Conservation (phyloP, 2,888 invertebrate genomes). For the Chaitophorus viminalis region DNA sequence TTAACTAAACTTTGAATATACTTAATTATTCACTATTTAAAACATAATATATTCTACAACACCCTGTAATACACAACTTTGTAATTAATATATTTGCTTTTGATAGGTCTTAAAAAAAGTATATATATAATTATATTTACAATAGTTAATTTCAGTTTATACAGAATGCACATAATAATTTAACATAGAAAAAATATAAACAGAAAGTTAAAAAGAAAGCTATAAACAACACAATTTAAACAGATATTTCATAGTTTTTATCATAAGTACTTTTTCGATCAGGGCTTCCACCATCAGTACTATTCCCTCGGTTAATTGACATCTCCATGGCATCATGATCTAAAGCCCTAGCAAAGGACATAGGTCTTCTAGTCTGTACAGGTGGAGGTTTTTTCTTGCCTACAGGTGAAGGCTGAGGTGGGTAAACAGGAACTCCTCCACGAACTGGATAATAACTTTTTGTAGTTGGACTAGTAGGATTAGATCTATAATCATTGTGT, state of each 20-base stretch:
- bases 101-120: slow-evolving; percentile 35
- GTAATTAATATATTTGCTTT: slow-evolving; percentile 43
- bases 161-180: slow-evolving; percentile 39
- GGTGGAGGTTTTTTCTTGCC: slow-evolving; percentile 62
- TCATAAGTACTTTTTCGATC: slow-evolving; percentile 92
- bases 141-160: slow-evolving; percentile 48
- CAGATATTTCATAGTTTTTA: slow-evolving; percentile 95
- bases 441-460: slow-evolving; percentile 70
- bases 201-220: slow-evolving; percentile 50
- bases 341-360: slow-evolving; percentile 88
- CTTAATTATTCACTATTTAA: slow-evolving; percentile 34
- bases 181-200: slow-evolving; percentile 15
- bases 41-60: slow-evolving; percentile 49
- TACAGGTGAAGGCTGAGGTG: slow-evolving; percentile 68
- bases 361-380: slow-evolving; percentile 72
- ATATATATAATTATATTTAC: slow-evolving; percentile 51
- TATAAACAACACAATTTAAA: slow-evolving; percentile 72
- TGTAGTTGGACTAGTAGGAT: slow-evolving; percentile 80
- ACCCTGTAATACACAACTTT: slow-evolving; percentile 60
- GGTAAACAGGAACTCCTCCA: slow-evolving; percentile 78
- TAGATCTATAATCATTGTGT: slow-evolving; percentile 74
- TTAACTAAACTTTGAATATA: slow-evolving; percentile 20
- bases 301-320: slow-evolving; percentile 73
- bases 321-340: slow-evolving; percentile 72
- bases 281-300: slow-evolving; percentile 75